Base-by-base conservation (phyloP, 2,888 invertebrate genomes). In the Nomada ruficornis region DNA sequence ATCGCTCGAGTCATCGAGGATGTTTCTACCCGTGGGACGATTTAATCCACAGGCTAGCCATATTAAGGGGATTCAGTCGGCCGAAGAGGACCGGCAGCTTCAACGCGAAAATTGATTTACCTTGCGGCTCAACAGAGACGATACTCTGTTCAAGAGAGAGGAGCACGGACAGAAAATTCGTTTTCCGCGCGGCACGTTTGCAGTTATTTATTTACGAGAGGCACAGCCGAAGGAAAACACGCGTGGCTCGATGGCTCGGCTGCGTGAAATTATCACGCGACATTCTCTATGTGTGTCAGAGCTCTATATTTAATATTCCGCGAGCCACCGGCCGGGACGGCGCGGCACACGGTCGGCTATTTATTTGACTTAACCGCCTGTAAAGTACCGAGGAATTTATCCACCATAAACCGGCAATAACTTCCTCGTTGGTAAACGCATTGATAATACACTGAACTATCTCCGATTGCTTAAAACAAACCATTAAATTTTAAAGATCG, bases 271-370 rank as follows among this genome's bases (percentile, higher is more conserved):
- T 70, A 77, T 74, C 59, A 36, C 71, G 67, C 77, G 77, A 76
- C 70, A 74, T 75, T 81, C 81, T 74, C 72, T 74, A 77, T 72
- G 77, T 68, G 65, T 72, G 77, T 82, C 77, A 83, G 77, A 71
- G 77, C 77, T 83, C 81, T 82, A 77, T 82, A 82, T 82, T 83
- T 82, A 83, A 83, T 82, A 76, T 79, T 57, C 26, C 57, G 20
- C 50, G 67, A 36, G 55, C 18, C 62, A n/a, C 15, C 13, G 62
- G 36, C 29, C 42, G 57, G 44, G 15, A 11, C 44, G 42, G 20
- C 5, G 52, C 60, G 63, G 74, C 71, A 23, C 73, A 15, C 77
- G 65, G 68, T 42, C 18, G 18, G 74, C 70, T 75, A 82, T 82
- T 83, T 83, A 83, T 82, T 81, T 82, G 82, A 63, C 74, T 82